Evolutionary conservation across 2,888 invertebrate genomes (phyloP), one percentile per base, ranked within the genome.

Genomic region (Patella depressa): DNA sequence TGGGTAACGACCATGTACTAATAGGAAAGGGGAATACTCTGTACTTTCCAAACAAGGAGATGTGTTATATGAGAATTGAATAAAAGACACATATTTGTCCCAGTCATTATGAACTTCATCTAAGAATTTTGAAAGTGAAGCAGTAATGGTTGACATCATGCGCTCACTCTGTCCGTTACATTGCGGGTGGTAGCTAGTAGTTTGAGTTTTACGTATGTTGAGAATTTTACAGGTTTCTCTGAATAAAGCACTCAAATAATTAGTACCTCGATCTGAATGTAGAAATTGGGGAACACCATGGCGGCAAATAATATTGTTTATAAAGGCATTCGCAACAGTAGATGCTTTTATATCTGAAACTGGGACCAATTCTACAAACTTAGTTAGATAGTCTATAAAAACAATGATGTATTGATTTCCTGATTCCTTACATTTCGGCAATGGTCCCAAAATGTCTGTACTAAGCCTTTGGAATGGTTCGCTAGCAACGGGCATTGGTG

Each of bases 401-500:
- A 76, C 72, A 2, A 72, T 7, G 7, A 59, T 19, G 19, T 59
- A 59, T 59, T 59, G 59, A 59, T 59, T 59, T n/a, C 19, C 19
- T 17, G 59, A 9, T n/a, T 17, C 19, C 19, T 59, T 17, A 59
- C 59, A 59, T 59, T 59, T 59, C 19, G 59, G 59, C 19, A 76
- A 3, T 12, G 76, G 76, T 9, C 76, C 72, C 19, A 76, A 29
- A 45, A 72, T 76, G 53, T 76, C 72, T n/a, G 72, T 76, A 59
- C 76, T 76, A n/a, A 76, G 19, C 9, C 76, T 54, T 15, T 76
- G 57, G n/a, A 76, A 76, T 59, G 59, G 59, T n/a, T 59, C n/a
- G 12, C 59, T 59, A 59, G 59, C 59, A 59, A 59, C 59, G 17
- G 59, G 59, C 59, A 59, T 59, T 59, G 59, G 19, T n/a, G 17